Percentiles rank a stretch among this genome's conserved stretches.
Conservation (phyloP, 2,113 vertebrate species). For the Hucho hucho region DNA sequence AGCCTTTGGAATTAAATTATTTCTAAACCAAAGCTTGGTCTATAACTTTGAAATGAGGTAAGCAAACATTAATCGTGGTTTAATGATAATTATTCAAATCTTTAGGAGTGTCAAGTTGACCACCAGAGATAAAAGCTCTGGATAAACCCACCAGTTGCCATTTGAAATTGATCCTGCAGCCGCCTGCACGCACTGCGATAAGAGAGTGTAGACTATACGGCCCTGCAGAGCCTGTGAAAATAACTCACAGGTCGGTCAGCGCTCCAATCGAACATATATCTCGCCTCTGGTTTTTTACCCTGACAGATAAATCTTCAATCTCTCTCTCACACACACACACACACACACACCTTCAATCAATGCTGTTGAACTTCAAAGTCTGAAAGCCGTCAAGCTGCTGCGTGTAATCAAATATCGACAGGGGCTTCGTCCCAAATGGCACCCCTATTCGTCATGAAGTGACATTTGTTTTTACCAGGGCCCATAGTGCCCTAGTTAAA, state of each 20-base stretch:
- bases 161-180: background rate
- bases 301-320: too few relatives aligned
- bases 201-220: slow-evolving; percentile 36
- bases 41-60: background rate
- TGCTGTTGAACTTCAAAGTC: slow-evolving; percentile 63
- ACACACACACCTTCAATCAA: slow-evolving; percentile 12
- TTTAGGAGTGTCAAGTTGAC: background rate
- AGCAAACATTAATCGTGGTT: background rate
- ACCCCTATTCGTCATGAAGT: too few relatives aligned
- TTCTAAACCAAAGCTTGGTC: background rate
- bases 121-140: background rate
- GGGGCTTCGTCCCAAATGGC: slow-evolving; percentile 40
- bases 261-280: slow-evolving; percentile 59
- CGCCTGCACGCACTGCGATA: slow-evolving; percentile 55
- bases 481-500: slow-evolving; percentile 41
- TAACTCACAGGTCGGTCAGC: slow-evolving; percentile 44
- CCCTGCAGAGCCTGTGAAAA: slow-evolving; percentile 36
- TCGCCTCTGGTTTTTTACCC: slow-evolving; percentile 36
- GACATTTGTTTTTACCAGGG: too few relatives aligned
- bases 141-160: background rate
- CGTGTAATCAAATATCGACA: slow-evolving; percentile 75
- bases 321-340: background rate
- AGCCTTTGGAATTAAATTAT: background rate
- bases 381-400: slow-evolving; percentile 39
- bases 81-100: slow-evolving; percentile 7